These are phyloP conservation scores for Chauna torquata DNA, from an alignment of 2,113 vertebrate species.

Conservation along the genomic window DNA sequence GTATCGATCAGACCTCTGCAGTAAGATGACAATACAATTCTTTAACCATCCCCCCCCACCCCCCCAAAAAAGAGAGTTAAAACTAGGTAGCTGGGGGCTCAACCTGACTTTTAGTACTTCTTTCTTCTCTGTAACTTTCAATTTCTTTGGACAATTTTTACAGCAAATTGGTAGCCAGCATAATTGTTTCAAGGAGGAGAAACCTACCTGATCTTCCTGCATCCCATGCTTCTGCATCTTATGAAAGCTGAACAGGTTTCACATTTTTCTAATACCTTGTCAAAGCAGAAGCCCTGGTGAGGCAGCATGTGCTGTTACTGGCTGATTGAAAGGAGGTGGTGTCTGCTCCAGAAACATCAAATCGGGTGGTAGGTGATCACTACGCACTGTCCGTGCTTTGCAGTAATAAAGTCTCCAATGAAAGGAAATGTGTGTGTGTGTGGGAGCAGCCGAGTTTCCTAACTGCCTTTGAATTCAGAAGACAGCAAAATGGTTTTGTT, in stretches of 20 bases:
- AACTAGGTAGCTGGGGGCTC: background rate
- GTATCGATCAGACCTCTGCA: background rate
- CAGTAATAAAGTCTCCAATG: background rate
- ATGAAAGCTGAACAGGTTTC: background rate
- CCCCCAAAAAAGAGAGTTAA: background rate
- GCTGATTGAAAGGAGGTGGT: background rate
- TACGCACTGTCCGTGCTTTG: accelerated
- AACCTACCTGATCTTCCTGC: background rate
- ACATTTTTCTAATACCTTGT: background rate
- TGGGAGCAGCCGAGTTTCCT: background rate
- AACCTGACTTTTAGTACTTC: background rate
- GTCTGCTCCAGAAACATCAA: background rate
- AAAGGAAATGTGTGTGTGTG: background rate
- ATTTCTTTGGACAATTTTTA: background rate
- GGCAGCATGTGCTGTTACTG: accelerated
- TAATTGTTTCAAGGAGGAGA: background rate
- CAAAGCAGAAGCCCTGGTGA: background rate
- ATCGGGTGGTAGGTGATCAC: background rate
- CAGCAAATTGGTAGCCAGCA: background rate
- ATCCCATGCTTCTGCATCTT: background rate
- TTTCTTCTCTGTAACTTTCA: background rate
- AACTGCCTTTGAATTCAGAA: background rate
- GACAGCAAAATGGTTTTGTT: background rate
- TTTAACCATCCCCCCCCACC: too few species aligned
- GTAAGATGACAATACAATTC: background rate